phyloP scores from a whole-genome alignment of 2,797 vertebrate species.

The Todus mexicanus region DNA sequence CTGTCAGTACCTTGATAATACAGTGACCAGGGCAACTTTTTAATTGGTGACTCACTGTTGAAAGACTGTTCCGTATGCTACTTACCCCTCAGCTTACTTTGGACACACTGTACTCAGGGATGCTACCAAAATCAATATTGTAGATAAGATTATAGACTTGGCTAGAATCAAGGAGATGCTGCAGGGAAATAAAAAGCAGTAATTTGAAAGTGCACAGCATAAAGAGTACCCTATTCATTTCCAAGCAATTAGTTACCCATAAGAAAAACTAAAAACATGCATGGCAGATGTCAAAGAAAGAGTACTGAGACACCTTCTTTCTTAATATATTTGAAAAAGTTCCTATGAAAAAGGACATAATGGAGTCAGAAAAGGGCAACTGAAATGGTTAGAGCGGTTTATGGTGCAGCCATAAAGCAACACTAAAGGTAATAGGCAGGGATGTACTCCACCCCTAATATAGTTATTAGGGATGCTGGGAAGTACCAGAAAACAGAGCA shows the following conservation, averaged over 20 bases:
- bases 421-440: not conserved
- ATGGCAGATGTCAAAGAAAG: not conserved
- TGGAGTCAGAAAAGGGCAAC: not conserved
- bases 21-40: not conserved
- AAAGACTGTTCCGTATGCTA: not conserved
- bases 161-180: not conserved
- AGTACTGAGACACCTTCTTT: not conserved
- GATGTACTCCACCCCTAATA: not conserved
- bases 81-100: not conserved
- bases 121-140: not conserved
- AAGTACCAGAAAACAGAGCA: not conserved
- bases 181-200: not conserved
- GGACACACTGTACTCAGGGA: constrained; percentile 27
- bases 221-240: not conserved
- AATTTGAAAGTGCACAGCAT: not conserved
- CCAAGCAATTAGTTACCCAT: not conserved
- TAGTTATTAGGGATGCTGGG: not conserved
- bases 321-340: not conserved
- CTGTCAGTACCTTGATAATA: not conserved
- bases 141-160: not conserved
- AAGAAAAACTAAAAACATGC: not conserved
- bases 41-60: not conserved
- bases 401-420: not conserved
- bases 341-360: not conserved
- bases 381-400: not conserved